These are phyloP conservation scores for Camponotus pennsylvanicus DNA, from an alignment of 1,140 invertebrate species.

Conservation along the genomic window DNA sequence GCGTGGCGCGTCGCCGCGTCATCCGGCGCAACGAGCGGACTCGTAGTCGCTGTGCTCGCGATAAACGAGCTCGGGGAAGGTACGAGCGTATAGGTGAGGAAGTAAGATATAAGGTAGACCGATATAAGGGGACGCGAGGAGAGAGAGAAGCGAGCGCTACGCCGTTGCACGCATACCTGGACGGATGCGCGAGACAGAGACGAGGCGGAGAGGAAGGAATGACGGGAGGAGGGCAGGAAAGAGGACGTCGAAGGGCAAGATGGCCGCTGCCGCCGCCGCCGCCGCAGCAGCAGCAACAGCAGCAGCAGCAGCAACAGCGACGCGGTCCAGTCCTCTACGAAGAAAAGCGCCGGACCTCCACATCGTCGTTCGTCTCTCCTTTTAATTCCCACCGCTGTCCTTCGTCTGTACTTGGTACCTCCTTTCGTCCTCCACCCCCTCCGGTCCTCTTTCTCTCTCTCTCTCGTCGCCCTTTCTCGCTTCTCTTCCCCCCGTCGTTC, in stretches of 20 bases:
- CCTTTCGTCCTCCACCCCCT: slow-evolving; percentile 33
- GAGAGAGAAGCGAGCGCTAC: neutral
- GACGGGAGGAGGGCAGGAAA: slow-evolving; percentile 41
- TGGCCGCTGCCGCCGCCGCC: slow-evolving; percentile 64
- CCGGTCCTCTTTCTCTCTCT: slow-evolving; percentile 44
- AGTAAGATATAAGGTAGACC: slow-evolving; percentile 78
- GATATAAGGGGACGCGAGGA: slow-evolving; percentile 68
- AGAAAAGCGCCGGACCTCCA: slow-evolving; percentile 78
- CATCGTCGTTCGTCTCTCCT: slow-evolving; percentile 74
- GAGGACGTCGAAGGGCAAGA: slow-evolving; percentile 69
- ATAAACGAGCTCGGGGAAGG: slow-evolving; percentile 7
- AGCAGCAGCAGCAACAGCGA: slow-evolving; percentile 6
- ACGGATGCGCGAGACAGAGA: slow-evolving; percentile 3
- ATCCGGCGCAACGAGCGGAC: slow-evolving; percentile 64
- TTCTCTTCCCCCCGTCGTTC: slow-evolving; percentile 52
- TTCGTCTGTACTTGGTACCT: slow-evolving; percentile 61
- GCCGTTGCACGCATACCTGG: neutral
- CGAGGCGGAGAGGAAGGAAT: slow-evolving; percentile 48
- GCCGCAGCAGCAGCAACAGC: slow-evolving; percentile 37
- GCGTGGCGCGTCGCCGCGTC: slow-evolving; percentile 59
- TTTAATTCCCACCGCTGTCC: slow-evolving; percentile 79
- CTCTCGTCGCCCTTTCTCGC: slow-evolving; percentile 53
- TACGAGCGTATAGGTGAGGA: slow-evolving; percentile 67
- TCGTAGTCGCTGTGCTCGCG: neutral
- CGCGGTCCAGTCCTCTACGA: slow-evolving; percentile 74